Percentiles rank a stretch among this genome's conserved stretches.
Evolutionary conservation across 2,888 invertebrate species (phyloP).

Genomic region (Siphlonurus alternatus): DNA sequence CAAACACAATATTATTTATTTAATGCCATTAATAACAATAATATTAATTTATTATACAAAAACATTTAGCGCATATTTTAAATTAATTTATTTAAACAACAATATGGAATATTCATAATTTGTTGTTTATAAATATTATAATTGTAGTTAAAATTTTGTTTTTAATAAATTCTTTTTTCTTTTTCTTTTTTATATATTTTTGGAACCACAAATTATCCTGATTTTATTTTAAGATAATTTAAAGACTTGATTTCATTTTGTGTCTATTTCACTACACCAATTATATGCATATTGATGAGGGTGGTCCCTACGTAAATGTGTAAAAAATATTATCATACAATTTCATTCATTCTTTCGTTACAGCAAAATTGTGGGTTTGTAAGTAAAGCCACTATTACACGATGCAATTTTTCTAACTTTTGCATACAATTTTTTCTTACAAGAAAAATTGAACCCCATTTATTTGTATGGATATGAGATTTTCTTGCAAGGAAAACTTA

Average conservation of each 20-base stretch:
- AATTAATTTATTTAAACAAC: background rate
- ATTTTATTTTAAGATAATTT: background rate
- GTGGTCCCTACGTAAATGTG: background rate
- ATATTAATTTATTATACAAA: background rate
- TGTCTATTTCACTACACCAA: background rate
- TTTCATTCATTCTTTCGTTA: too few species aligned
- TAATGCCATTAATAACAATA: background rate
- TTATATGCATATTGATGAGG: background rate
- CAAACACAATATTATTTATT: background rate
- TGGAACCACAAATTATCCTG: background rate
- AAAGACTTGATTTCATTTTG: background rate
- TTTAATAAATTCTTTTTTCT: background rate
- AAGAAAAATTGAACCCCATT: too few species aligned
- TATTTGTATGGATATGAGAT: too few species aligned
- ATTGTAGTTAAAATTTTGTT: background rate
- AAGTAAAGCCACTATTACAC: too few species aligned
- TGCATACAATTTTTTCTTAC: too few species aligned
- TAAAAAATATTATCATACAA: background rate
- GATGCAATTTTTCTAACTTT: too few species aligned
- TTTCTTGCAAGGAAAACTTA: too few species aligned
- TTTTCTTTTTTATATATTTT: background rate
- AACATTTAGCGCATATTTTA: background rate
- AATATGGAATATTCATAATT: background rate
- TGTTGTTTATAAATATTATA: background rate
- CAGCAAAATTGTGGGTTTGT: too few species aligned